These are phyloP conservation scores for Gallinago jamesoni DNA, from an alignment of 2,113 vertebrate genomes.

Conservation along the genomic window DNA sequence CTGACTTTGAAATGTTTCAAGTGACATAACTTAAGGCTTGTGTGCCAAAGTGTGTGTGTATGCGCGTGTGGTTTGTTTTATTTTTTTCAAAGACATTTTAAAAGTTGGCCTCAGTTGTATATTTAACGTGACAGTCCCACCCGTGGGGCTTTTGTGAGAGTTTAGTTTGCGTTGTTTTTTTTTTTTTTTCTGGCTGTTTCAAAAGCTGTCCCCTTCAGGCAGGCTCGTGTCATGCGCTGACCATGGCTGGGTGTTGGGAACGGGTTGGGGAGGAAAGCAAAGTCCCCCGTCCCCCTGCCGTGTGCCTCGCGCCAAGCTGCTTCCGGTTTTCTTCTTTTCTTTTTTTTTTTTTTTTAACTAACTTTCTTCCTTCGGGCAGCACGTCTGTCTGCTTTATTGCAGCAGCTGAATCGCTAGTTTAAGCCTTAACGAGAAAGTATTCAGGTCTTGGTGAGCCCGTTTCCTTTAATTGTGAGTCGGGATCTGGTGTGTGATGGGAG, in stretches of 20 bases:
- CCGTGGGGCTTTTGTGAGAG: neutral
- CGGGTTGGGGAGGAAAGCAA: neutral
- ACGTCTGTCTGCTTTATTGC: neutral
- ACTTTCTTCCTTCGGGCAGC: neutral
- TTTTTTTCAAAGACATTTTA: slow-evolving; percentile 21
- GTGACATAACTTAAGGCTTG: slow-evolving; percentile 57
- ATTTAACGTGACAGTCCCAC: neutral
- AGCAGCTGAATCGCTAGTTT: slow-evolving; percentile 3
- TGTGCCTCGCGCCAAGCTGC: neutral
- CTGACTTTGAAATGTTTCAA: slow-evolving; percentile 39
- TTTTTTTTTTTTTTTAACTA: neutral
- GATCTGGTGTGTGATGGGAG: neutral
- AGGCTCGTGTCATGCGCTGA: neutral
- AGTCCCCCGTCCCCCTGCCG: neutral
- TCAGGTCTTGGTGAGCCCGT: neutral
- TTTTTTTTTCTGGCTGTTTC: slow-evolving; percentile 16
- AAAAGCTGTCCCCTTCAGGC: neutral
- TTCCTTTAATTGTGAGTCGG: neutral
- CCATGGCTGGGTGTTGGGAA: neutral
- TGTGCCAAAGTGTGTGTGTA: slow-evolving; percentile 70
- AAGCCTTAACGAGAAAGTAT: slow-evolving; percentile 30
- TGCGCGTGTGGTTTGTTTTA: neutral
- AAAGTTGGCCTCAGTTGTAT: slow-evolving; percentile 34
- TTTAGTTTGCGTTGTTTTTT: neutral
- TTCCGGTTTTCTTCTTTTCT: neutral